A percentile compares a stretch with the other conserved stretches of the same genome.
Evolutionary conservation across 2,797 vertebrate species (phyloP).

Genomic region (Esox lucius): DNA sequence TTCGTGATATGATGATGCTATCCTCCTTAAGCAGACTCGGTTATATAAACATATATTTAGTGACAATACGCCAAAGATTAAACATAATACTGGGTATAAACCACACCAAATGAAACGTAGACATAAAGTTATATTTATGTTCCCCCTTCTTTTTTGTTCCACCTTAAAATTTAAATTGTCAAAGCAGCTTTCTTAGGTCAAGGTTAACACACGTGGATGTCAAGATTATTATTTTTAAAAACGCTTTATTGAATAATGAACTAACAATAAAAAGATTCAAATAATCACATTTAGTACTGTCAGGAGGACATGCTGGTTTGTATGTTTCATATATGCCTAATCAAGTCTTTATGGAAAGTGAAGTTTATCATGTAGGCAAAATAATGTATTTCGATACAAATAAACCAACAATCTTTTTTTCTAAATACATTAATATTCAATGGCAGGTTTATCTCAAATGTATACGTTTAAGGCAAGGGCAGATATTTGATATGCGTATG

Average conservation of each 20-base stretch:
- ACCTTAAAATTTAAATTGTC: background rate
- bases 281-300: background rate
- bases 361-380: background rate
- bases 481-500: background rate
- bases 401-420: background rate
- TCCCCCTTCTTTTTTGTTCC: background rate
- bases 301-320: background rate
- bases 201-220: background rate
- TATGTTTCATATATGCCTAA: background rate
- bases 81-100: background rate
- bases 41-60: slow-evolving; percentile 3
- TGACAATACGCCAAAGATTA: background rate
- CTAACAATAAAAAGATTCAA: background rate
- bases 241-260: background rate
- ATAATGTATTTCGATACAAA: background rate
- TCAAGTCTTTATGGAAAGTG: background rate
- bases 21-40: background rate
- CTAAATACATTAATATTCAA: background rate
- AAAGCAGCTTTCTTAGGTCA: background rate
- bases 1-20: background rate
- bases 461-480: background rate
- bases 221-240: background rate
- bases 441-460: background rate
- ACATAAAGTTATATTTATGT: background rate
- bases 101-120: background rate